phyloP scores from a whole-genome alignment of 2,113 vertebrate species.

The Diadophis punctatus region DNA sequence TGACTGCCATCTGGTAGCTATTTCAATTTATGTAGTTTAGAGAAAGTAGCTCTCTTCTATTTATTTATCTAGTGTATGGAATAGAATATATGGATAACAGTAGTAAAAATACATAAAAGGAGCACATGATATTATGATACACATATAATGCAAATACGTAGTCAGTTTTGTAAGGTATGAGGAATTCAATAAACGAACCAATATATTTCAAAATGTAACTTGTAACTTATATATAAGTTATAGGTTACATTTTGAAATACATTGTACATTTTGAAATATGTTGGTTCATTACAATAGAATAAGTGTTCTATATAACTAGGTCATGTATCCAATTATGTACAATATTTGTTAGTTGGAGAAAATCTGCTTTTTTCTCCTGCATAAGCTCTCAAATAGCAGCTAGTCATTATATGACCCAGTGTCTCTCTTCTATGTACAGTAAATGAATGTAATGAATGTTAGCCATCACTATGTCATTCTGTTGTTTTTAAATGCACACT shows the following conservation, averaged over 20 bases:
- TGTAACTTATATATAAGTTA: neutral
- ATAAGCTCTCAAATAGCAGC: neutral
- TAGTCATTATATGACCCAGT: neutral
- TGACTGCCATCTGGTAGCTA: neutral
- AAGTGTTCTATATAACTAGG: neutral
- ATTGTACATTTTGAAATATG: no score
- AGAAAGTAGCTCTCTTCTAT: neutral
- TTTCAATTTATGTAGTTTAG: neutral
- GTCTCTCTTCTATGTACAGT: neutral
- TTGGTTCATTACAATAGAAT: no score
- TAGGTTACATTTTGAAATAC: neutral
- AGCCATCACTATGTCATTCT: neutral
- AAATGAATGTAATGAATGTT: neutral
- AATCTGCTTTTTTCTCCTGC: neutral
- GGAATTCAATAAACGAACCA: neutral
- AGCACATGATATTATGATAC: no score
- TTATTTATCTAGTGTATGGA: no score
- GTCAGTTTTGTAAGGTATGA: no score
- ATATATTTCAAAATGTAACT: neutral
- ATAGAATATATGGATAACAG: no score
- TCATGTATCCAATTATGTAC: neutral
- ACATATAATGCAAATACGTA: no score
- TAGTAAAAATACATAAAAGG: no score
- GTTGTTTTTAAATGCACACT: constrained; percentile 9
- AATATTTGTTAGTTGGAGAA: neutral